phyloP scores from a whole-genome alignment of 2,113 vertebrate species.

The Bambusicola thoracicus region DNA sequence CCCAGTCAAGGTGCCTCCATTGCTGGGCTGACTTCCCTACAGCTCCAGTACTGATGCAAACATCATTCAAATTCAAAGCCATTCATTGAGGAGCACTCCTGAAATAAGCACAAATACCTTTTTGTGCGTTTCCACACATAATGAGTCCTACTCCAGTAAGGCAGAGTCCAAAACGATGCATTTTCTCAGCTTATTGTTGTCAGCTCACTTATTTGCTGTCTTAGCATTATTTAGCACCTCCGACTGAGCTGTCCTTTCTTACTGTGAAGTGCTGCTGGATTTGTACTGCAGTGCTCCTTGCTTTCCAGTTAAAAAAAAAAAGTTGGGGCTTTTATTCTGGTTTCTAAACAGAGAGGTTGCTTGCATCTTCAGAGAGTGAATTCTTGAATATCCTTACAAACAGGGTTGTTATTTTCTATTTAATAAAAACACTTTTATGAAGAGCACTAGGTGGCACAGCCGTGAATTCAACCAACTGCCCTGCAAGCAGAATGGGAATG shows the following conservation, averaged over 20 bases:
- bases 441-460: background rate
- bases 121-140: background rate
- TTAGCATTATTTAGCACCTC: background rate
- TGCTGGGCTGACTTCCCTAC: background rate
- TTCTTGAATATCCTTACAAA: background rate
- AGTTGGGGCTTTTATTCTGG: background rate
- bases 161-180: background rate
- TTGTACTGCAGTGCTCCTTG: background rate
- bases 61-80: background rate
- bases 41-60: background rate
- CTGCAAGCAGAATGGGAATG: background rate
- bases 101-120: background rate
- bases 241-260: background rate
- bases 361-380: background rate
- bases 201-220: background rate
- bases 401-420: background rate
- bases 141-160: background rate
- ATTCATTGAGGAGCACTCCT: background rate
- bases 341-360: background rate
- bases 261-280: background rate
- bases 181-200: background rate
- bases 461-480: background rate
- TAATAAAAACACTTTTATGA: background rate
- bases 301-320: background rate
- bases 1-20: background rate